A percentile compares a stretch with the other conserved stretches of the same genome.
Evolutionary conservation across 2,113 vertebrate species (phyloP).

Genomic region (Psilopogon haemacephalus): DNA sequence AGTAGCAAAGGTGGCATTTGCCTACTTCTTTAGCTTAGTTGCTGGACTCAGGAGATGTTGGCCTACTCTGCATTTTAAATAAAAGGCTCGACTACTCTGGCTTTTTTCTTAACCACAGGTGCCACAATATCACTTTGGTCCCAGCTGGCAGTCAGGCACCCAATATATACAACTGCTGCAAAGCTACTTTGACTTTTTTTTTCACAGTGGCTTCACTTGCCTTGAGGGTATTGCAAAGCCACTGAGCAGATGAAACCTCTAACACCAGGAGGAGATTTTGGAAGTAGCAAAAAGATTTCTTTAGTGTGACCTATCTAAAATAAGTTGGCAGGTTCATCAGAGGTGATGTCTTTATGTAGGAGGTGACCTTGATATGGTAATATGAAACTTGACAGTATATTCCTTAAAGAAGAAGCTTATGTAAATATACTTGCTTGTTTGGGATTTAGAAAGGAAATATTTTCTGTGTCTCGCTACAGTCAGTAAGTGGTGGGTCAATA

Average conservation of each 20-base stretch:
- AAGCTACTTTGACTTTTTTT: not conserved
- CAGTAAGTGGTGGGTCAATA: rapidly evolving
- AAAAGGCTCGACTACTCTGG: not conserved
- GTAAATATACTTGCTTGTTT: not conserved
- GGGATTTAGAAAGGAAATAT: not conserved
- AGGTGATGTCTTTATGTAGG: not conserved
- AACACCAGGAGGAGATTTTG: not conserved
- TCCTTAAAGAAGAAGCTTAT: not conserved
- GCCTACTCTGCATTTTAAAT: not conserved
- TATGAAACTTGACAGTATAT: not conserved
- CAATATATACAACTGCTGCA: not conserved
- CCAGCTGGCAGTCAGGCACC: not conserved
- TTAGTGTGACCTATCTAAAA: not conserved
- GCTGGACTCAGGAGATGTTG: not conserved
- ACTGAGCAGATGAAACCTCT: not conserved
- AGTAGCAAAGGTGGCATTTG: not conserved
- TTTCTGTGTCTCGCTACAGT: not conserved
- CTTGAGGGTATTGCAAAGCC: not conserved
- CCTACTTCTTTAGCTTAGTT: not conserved
- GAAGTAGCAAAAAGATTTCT: not conserved
- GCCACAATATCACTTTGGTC: not conserved
- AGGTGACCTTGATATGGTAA: not conserved
- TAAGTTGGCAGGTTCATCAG: not conserved
- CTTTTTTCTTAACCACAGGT: not conserved
- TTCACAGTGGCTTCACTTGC: not conserved